Evolutionary conservation across 1,140 invertebrate genomes (phyloP).

Genomic region (Samia ricini): DNA sequence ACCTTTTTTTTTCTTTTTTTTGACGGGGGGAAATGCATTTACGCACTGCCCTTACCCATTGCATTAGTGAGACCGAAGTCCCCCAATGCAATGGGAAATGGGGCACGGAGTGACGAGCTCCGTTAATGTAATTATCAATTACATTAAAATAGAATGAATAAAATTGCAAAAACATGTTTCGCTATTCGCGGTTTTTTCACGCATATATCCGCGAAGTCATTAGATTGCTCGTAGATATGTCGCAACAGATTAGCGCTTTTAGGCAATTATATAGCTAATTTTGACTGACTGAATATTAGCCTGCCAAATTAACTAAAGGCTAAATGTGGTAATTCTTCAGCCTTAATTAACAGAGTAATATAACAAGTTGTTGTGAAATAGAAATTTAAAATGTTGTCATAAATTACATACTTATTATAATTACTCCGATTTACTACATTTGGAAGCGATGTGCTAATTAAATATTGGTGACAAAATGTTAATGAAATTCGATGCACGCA

Average conservation of each 20-base stretch:
- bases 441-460: too few relatives aligned
- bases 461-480: too few relatives aligned
- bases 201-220: not conserved
- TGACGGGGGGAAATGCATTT: too few relatives aligned
- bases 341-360: not conserved
- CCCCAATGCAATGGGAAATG: too few relatives aligned
- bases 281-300: not conserved
- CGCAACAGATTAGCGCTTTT: not conserved
- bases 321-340: not conserved
- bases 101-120: too few relatives aligned
- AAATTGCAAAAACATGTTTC: too few relatives aligned
- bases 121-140: too few relatives aligned
- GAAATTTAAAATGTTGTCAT: not conserved
- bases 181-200: not conserved
- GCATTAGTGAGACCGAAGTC: too few relatives aligned
- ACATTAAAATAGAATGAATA: too few relatives aligned
- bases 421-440: not conserved
- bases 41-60: too few relatives aligned
- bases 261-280: constrained; percentile 1
- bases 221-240: not conserved
- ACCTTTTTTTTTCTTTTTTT: too few relatives aligned
- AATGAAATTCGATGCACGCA: too few relatives aligned
- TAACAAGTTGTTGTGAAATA: not conserved
- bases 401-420: not conserved
- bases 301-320: not conserved